phyloP scores from a whole-genome alignment of 2,113 vertebrate species.

The Python bivittatus region DNA sequence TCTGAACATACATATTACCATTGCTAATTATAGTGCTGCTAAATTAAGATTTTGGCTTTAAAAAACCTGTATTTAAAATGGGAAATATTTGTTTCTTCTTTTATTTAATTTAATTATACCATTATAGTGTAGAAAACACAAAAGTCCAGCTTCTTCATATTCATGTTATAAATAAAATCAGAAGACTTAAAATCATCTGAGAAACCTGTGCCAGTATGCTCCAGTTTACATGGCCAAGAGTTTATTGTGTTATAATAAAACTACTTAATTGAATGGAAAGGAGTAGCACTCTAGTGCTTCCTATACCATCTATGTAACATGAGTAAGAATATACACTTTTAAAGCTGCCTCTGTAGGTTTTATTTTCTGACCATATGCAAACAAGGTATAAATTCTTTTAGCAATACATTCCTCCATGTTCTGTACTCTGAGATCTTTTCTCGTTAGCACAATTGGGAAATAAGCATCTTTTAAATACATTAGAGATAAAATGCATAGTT shows the following conservation, averaged over 20 bases:
- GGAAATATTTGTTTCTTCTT: no score
- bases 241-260: background rate
- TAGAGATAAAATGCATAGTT: background rate
- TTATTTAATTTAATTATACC: background rate
- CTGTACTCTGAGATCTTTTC: background rate
- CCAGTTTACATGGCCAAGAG: background rate
- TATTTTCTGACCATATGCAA: background rate
- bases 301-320: background rate
- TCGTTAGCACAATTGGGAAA: constrained; percentile 10
- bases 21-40: no score
- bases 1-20: no score
- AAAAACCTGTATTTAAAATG: background rate
- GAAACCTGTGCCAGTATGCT: background rate
- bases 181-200: background rate
- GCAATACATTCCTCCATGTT: background rate
- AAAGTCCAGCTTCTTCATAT: background rate
- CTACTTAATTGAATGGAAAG: background rate
- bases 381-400: background rate
- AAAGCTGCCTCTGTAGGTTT: background rate
- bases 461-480: background rate
- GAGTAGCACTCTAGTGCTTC: background rate
- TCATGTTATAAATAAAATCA: background rate
- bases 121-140: background rate
- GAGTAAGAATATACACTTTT: background rate
- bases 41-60: background rate